Base-by-base conservation (phyloP, 2,113 vertebrate species). In the Nothobranchius kuhntae region DNA sequence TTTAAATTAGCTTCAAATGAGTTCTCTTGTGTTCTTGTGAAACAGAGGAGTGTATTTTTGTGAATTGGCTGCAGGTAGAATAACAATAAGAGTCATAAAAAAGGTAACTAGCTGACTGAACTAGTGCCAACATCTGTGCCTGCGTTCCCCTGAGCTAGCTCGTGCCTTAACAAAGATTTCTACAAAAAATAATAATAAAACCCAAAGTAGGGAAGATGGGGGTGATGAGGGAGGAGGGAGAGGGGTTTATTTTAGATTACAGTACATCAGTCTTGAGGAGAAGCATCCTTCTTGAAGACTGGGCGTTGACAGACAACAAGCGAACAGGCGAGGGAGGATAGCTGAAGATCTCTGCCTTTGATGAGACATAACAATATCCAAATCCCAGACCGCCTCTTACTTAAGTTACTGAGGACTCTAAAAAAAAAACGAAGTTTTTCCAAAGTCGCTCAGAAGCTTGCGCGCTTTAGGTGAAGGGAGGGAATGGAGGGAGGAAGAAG, bases 361-460 rank as follows among this genome's bases (percentile, higher is more conserved):
- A 93, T 92, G 92, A 91, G 91, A 91, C 89, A 85, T 86, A 92
- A 93, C 91, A 91, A 92, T 92, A 92, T 90, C 91, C 92, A 91
- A 93, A 92, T 93, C 92, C 92, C 92, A 83, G 77, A 84, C 89
- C 75, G 82, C 84, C 89, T 90, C 90, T 86, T 93, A 90, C 92
- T 93, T 93, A 92, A 93, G 92, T 92, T 93, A 91, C 89, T 89
- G 89, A 92, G 87, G 91, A 89, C 89, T 90, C 80, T 89, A 71
- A 90, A 91, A 59, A 60, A 88, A 91, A 69, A 89, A 83, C 84
- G 85, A 91, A 93, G 89, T 93, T 93, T 86, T 92, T 87, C 85
- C 88, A 92, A 93, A 93, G 91, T 92, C 78, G 78, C 91, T 93
- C 90, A 88, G 91, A 92, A 92, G 90, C 90, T 75, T 57, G 70